A percentile compares a stretch with the other conserved stretches of the same genome.
Evolutionary conservation across 2,797 vertebrate genomes (phyloP).

Genomic region (Hydrophis major): DNA sequence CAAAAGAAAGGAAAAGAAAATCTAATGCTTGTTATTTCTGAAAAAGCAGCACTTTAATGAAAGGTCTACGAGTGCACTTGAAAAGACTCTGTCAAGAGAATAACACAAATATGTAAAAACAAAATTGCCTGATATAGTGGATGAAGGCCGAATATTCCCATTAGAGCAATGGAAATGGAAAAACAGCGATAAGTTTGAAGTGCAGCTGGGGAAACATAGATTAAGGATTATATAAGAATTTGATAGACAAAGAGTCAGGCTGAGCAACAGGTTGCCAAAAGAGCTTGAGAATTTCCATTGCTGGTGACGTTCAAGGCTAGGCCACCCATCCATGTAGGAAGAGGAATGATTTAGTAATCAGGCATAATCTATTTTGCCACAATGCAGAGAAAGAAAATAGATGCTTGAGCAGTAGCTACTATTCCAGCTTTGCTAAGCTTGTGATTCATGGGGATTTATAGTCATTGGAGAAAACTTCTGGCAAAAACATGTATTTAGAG

Average conservation of each 20-base stretch:
- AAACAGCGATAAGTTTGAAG: constrained; percentile 25
- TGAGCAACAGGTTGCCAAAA: constrained; percentile 22
- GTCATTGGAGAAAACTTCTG: constrained; percentile 32
- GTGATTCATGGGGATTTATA: constrained; percentile 23
- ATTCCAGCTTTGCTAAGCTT: constrained; percentile 19
- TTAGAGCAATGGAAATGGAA: constrained; percentile 16
- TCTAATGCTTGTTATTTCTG: background rate
- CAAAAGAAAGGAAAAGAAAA: background rate
- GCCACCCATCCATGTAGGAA: constrained; percentile 29
- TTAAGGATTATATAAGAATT: constrained; percentile 31
- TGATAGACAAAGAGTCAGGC: constrained; percentile 16
- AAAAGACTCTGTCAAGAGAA: background rate
- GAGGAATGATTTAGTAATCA: constrained; percentile 39
- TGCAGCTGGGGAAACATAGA: constrained; percentile 33
- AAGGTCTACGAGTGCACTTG: background rate
- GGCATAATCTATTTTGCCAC: constrained; percentile 20
- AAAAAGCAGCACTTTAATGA: background rate
- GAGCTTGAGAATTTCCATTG: constrained; percentile 34
- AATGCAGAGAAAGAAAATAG: constrained; percentile 7
- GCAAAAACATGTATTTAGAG: constrained; percentile 30
- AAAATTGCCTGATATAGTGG: background rate
- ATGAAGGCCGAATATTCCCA: constrained; percentile 34
- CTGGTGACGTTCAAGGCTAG: constrained; percentile 26
- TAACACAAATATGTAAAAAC: background rate
- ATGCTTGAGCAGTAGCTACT: constrained; percentile 23